These are phyloP conservation scores for Hippocampus comes DNA, from an alignment of 2,113 vertebrate species.

Conservation along the genomic window DNA sequence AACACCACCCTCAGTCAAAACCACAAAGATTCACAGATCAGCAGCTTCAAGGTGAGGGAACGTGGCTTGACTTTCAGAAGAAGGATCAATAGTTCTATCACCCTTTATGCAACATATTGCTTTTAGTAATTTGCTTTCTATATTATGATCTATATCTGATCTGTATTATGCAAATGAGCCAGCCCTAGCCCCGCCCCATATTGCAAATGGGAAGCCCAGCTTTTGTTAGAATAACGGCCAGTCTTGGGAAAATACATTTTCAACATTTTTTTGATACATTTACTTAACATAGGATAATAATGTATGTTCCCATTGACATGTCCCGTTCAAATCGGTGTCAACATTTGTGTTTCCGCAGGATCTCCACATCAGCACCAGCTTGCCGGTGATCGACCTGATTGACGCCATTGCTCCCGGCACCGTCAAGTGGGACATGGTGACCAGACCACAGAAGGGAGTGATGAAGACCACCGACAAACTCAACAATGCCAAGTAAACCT, in stretches of 20 bases:
- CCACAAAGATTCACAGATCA: slow-evolving; percentile 81
- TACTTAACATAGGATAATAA: too few relatives aligned
- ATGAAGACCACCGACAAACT: slow-evolving; percentile 84
- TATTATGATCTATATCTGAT: too few relatives aligned
- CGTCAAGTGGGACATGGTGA: slow-evolving; percentile 86
- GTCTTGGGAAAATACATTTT: too few relatives aligned
- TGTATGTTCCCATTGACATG: not conserved
- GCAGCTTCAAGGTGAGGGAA: slow-evolving; percentile 87
- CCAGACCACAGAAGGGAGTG: slow-evolving; percentile 69
- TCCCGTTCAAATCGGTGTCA: not conserved
- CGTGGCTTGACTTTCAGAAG: not conserved
- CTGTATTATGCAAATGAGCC: too few relatives aligned
- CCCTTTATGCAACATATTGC: too few relatives aligned
- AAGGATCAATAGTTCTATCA: too few relatives aligned
- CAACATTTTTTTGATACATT: too few relatives aligned
- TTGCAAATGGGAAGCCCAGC: too few relatives aligned
- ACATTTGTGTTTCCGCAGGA: slow-evolving; percentile 71
- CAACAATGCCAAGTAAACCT: slow-evolving; percentile 63
- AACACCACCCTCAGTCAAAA: slow-evolving; percentile 83
- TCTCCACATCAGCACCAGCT: slow-evolving; percentile 87
- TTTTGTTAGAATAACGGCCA: too few relatives aligned
- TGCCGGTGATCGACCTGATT: slow-evolving; percentile 94
- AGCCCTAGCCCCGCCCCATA: too few relatives aligned
- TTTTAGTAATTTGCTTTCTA: too few relatives aligned
- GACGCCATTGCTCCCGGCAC: slow-evolving; percentile 86